Conservation (phyloP, 2,797 vertebrate species). For the Dendrocincla tyrannina region DNA sequence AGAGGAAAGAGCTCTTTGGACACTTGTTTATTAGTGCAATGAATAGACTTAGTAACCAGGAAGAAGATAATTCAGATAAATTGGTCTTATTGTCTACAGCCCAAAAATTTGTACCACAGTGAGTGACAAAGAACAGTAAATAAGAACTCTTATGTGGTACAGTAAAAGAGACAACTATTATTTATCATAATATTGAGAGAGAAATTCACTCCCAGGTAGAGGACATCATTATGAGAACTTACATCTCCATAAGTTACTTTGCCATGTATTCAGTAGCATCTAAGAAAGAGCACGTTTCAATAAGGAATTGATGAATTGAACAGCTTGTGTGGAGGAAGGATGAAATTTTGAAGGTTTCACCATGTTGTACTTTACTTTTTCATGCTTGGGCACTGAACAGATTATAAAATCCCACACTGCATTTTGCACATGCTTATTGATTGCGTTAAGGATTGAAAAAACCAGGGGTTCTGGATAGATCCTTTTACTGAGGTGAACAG, state of each 20-base stretch:
- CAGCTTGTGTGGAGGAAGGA: background rate
- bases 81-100: background rate
- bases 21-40: background rate
- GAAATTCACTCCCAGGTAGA: background rate
- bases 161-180: background rate
- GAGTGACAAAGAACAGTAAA: background rate
- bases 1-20: background rate
- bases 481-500: background rate
- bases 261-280: background rate
- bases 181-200: background rate
- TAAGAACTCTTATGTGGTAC: background rate
- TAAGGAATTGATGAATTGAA: background rate
- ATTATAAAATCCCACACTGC: constrained; percentile 3
- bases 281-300: background rate
- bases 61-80: background rate
- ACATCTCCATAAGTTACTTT: background rate
- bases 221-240: background rate
- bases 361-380: background rate
- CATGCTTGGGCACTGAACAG: background rate
- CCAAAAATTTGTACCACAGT: background rate
- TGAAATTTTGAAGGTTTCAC: background rate
- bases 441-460: background rate
- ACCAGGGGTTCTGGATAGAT: background rate
- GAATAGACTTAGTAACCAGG: background rate
- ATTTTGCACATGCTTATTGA: background rate